A percentile compares a stretch with the other conserved stretches of the same genome.
phyloP scores from a whole-genome alignment of 2,888 invertebrate species.

The Caprella mutica region DNA sequence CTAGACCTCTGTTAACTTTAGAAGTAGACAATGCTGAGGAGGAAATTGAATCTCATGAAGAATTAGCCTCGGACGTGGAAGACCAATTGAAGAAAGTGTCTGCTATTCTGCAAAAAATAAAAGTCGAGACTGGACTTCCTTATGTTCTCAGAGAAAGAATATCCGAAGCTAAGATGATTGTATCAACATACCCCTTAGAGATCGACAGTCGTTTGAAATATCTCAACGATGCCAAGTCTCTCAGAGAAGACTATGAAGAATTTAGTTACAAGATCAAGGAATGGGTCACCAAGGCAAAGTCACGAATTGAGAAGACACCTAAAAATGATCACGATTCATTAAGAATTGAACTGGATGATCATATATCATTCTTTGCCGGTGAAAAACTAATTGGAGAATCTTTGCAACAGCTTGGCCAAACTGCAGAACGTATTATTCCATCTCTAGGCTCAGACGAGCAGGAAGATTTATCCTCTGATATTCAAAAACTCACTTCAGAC shows the following conservation, averaged over 20 bases:
- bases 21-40: slow-evolving; percentile 48
- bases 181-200: slow-evolving; percentile 31
- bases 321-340: slow-evolving; percentile 82
- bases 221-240: slow-evolving; percentile 29
- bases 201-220: slow-evolving; percentile 30
- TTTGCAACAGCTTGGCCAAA: slow-evolving; percentile 49
- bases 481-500: slow-evolving; percentile 59
- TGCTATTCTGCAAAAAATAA: slow-evolving; percentile 26
- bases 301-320: slow-evolving; percentile 53
- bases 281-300: slow-evolving; percentile 23
- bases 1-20: slow-evolving; percentile 66
- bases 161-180: slow-evolving; percentile 32
- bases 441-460: slow-evolving; percentile 68
- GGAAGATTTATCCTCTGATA: slow-evolving; percentile 67
- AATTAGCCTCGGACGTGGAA: slow-evolving; percentile 24
- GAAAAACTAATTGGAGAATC: slow-evolving; percentile 44
- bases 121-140: slow-evolving; percentile 28
- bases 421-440: slow-evolving; percentile 78
- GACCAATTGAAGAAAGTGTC: slow-evolving; percentile 35
- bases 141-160: slow-evolving; percentile 29
- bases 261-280: slow-evolving; percentile 26
- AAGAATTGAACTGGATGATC: slow-evolving; percentile 67
- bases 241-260: slow-evolving; percentile 29
- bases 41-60: slow-evolving; percentile 33
- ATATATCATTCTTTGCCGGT: slow-evolving; percentile 61